Percentiles rank a stretch among this genome's conserved stretches.
These are phyloP conservation scores for Eremobia ochroleuca DNA, from an alignment of 2,888 invertebrate species.

Conservation along the genomic window DNA sequence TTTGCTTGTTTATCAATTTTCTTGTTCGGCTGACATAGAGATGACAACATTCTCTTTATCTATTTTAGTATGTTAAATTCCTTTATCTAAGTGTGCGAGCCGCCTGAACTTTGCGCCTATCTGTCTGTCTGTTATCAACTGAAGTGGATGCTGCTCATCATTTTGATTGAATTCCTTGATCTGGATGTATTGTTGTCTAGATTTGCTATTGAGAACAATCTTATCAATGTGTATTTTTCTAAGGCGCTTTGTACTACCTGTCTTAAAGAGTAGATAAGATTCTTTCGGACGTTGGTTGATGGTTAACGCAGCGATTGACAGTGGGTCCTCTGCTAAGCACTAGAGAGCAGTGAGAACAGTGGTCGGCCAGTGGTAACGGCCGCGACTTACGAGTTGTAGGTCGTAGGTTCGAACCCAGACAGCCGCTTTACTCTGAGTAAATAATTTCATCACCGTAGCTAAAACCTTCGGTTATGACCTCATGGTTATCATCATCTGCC, in stretches of 20 bases:
- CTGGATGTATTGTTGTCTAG: conserved; percentile 37
- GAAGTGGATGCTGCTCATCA: conserved; percentile 30
- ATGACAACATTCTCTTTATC: background rate
- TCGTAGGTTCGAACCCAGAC: background rate
- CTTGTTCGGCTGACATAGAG: background rate
- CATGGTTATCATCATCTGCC: no score
- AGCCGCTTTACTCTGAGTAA: background rate
- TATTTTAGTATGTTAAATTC: background rate
- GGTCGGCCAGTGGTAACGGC: no score
- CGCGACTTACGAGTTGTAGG: no score
- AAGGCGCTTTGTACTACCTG: background rate
- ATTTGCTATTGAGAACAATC: conserved; percentile 17
- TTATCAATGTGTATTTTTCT: conserved; percentile 4
- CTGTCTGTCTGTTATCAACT: conserved; percentile 38
- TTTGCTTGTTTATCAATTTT: background rate
- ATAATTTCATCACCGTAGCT: background rate
- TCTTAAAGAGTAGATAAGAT: background rate
- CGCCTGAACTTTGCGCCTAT: conserved; percentile 17
- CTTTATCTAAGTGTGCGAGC: conserved; percentile 15
- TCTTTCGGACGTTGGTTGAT: no score
- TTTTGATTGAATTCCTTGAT: conserved; percentile 36
- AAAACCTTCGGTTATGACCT: no score
- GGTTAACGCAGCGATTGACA: no score
- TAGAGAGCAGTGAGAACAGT: background rate
- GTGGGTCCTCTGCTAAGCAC: background rate